Conservation (phyloP, 2,888 invertebrate species). For the Machimus atricapillus region DNA sequence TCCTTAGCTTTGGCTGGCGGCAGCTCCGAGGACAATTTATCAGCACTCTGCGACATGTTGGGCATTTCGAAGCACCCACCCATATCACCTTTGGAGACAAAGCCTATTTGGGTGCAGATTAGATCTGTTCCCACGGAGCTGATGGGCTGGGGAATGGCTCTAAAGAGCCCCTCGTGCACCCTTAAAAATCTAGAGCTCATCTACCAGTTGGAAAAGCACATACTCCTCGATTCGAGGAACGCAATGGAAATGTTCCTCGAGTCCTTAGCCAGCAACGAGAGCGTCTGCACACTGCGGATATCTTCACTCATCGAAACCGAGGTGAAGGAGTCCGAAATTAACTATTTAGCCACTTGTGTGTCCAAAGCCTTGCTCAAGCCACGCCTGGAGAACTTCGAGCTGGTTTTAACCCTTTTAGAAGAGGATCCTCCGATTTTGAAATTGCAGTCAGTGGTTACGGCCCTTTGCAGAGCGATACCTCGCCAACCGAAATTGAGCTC, state of each 20-base stretch:
- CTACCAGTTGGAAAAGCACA: slow-evolving; percentile 64
- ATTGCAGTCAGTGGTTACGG: slow-evolving; percentile 65
- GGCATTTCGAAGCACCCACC: slow-evolving; percentile 63
- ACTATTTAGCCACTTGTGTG: slow-evolving; percentile 63
- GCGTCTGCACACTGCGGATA: slow-evolving; percentile 64
- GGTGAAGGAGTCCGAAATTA: slow-evolving; percentile 64
- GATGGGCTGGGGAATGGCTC: slow-evolving; percentile 65
- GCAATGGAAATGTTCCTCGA: slow-evolving; percentile 65
- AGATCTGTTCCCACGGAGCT: slow-evolving; percentile 63
- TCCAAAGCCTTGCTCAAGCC: slow-evolving; percentile 63
- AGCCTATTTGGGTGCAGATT: slow-evolving; percentile 58
- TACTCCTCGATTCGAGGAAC: slow-evolving; percentile 53
- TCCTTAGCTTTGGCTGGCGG: slow-evolving; percentile 66
- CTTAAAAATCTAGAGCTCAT: slow-evolving; percentile 64
- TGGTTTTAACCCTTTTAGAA: slow-evolving; percentile 65
- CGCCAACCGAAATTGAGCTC: slow-evolving; percentile 60
- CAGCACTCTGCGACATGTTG: slow-evolving; percentile 64
- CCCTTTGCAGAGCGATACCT: slow-evolving; percentile 60
- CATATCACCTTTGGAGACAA: slow-evolving; percentile 57
- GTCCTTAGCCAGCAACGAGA: slow-evolving; percentile 64
- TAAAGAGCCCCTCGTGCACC: slow-evolving; percentile 63
- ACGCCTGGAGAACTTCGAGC: slow-evolving; percentile 64
- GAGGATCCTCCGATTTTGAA: slow-evolving; percentile 64
- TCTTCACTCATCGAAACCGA: slow-evolving; percentile 66
- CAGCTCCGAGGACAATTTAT: slow-evolving; percentile 64